These are phyloP conservation scores for Hypomesus transpacificus DNA, from an alignment of 2,113 vertebrate genomes.

Conservation along the genomic window DNA sequence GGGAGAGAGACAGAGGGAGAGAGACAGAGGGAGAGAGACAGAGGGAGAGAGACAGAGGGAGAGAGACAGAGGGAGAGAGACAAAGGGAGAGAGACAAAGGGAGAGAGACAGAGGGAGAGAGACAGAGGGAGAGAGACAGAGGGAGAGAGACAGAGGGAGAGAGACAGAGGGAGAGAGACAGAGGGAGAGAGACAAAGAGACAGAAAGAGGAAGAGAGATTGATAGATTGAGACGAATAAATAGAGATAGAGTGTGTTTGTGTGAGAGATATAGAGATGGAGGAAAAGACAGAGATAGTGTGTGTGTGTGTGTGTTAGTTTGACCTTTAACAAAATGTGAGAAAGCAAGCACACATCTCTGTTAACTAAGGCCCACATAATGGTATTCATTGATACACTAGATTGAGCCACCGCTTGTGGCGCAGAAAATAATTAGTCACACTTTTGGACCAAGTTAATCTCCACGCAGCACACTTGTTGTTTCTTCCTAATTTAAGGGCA, in stretches of 20 bases:
- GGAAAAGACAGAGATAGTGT: not conserved
- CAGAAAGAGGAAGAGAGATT: not conserved
- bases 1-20: too few species aligned
- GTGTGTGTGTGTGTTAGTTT: conserved; percentile 6
- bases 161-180: too few species aligned
- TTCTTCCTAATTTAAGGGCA: conserved; percentile 43
- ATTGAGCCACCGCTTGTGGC: conserved; percentile 37
- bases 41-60: too few species aligned
- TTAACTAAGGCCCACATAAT: conserved; percentile 43
- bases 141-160: too few species aligned
- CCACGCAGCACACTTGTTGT: conserved; percentile 29
- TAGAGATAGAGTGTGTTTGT: not conserved
- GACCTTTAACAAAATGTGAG: not conserved
- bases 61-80: too few species aligned
- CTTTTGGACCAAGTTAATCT: conserved; percentile 53
- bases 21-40: too few species aligned
- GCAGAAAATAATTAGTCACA: conserved; percentile 62
- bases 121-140: too few species aligned
- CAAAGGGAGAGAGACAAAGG: too few species aligned
- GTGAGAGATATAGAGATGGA: not conserved
- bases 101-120: too few species aligned
- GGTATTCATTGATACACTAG: conserved; percentile 52
- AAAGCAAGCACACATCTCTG: conserved; percentile 19
- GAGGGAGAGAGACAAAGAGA: not conserved
- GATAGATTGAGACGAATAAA: not conserved